A percentile compares a stretch with the other conserved stretches of the same genome.
phyloP scores from a whole-genome alignment of 2,797 vertebrate genomes.

The Ctenosaura bakeri region DNA sequence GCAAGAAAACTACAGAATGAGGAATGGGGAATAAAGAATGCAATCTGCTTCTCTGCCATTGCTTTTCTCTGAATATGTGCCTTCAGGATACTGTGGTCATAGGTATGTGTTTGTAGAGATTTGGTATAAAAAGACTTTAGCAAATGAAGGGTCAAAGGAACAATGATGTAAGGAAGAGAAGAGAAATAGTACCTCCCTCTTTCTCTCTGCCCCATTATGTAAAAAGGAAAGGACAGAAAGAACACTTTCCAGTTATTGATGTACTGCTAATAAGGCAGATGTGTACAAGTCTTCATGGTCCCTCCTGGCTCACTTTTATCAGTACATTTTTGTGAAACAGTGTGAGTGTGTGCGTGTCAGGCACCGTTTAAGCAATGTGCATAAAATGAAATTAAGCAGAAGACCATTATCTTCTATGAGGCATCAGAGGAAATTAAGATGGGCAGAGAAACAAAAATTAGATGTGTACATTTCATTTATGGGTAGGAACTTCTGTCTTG shows the following conservation, averaged over 20 bases:
- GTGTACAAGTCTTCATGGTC: background rate
- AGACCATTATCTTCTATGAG: constrained; percentile 37
- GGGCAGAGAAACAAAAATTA: constrained; percentile 45
- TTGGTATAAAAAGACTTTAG: background rate
- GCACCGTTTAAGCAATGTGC: background rate
- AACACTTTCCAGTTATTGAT: background rate
- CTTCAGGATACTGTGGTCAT: no score
- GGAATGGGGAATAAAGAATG: no score
- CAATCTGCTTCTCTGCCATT: no score
- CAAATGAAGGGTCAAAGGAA: background rate
- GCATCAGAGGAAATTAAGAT: constrained; percentile 33
- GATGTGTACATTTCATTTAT: constrained; percentile 16
- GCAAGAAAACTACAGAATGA: no score
- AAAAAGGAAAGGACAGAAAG: background rate
- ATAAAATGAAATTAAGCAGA: constrained; percentile 44
- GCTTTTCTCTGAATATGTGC: no score
- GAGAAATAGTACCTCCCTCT: background rate
- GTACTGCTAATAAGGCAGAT: constrained; percentile 5
- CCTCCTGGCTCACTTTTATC: background rate
- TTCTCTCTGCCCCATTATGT: background rate
- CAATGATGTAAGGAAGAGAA: background rate
- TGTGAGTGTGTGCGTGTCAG: background rate
- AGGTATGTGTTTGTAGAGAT: background rate
- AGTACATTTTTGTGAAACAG: constrained; percentile 25
- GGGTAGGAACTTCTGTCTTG: constrained; percentile 51